Evolutionary conservation across 2,888 invertebrate genomes (phyloP).

Genomic region (Malthinus flaveolus): DNA sequence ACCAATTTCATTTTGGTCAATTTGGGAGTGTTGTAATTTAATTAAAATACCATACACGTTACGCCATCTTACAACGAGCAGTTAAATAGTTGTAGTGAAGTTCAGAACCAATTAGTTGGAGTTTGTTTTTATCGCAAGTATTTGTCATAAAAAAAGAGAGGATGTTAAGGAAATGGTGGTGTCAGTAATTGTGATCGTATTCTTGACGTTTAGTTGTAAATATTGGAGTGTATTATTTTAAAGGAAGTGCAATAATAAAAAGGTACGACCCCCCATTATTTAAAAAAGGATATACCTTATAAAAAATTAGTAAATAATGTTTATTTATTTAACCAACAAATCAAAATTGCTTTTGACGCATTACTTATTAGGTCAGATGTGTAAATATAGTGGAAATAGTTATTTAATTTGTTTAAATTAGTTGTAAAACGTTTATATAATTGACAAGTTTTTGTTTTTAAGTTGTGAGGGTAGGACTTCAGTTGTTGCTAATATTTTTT

Average conservation of each 20-base stretch:
- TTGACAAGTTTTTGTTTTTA: too few species aligned
- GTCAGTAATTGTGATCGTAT: constrained; percentile 7
- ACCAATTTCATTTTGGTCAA: too few species aligned
- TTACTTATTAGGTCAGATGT: constrained; percentile 4
- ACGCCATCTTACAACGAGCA: too few species aligned
- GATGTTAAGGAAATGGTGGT: constrained; percentile 19
- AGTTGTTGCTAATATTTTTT: too few species aligned
- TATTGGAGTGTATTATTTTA: not conserved
- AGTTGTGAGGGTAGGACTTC: too few species aligned
- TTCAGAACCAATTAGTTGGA: not conserved
- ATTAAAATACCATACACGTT: too few species aligned
- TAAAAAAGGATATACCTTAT: too few species aligned
- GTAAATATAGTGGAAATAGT: constrained; percentile 1
- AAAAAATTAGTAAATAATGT: too few species aligned
- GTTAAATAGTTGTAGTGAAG: not conserved
- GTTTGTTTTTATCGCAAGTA: not conserved
- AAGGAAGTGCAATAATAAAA: too few species aligned
- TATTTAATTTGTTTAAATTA: not conserved
- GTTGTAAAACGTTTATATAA: too few species aligned
- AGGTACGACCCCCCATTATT: too few species aligned
- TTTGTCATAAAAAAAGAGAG: not conserved
- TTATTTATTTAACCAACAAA: not conserved
- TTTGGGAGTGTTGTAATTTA: too few species aligned
- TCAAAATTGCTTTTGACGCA: constrained; percentile 1
- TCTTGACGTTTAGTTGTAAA: not conserved